Percentiles rank a stretch among this genome's conserved stretches.
These are phyloP conservation scores for Oreochromis grahami DNA, from an alignment of 2,797 vertebrate species.

Conservation along the genomic window DNA sequence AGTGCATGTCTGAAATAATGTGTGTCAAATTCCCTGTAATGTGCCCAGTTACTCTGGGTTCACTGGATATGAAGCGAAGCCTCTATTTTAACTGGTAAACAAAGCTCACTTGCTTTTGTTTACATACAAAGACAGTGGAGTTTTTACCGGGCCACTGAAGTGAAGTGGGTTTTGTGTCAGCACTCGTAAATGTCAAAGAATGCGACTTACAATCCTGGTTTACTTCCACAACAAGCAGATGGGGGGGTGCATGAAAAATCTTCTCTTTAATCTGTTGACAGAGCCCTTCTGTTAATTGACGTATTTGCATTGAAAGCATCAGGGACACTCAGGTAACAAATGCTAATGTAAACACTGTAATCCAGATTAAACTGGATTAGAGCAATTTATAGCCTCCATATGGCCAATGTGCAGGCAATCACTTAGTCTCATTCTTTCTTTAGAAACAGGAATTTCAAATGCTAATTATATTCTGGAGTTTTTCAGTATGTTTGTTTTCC, in stretches of 20 bases:
- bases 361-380: constrained; percentile 4
- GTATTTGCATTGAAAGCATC: background rate
- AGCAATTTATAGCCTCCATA: constrained; percentile 2
- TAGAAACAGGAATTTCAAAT: background rate
- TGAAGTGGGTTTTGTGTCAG: background rate
- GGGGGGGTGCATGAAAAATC: background rate
- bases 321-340: background rate
- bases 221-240: background rate
- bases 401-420: background rate
- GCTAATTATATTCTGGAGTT: background rate
- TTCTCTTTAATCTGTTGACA: background rate
- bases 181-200: background rate
- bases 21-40: background rate
- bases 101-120: background rate
- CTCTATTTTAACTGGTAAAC: background rate
- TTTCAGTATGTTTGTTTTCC: background rate
- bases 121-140: background rate
- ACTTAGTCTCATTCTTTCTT: background rate
- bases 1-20: background rate
- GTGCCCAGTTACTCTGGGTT: background rate
- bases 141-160: background rate
- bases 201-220: background rate
- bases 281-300: background rate
- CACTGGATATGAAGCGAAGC: background rate
- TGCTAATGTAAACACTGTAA: constrained; percentile 11